Conservation (phyloP, 2,888 invertebrate genomes). For the Campopleginae sp. region DNA sequence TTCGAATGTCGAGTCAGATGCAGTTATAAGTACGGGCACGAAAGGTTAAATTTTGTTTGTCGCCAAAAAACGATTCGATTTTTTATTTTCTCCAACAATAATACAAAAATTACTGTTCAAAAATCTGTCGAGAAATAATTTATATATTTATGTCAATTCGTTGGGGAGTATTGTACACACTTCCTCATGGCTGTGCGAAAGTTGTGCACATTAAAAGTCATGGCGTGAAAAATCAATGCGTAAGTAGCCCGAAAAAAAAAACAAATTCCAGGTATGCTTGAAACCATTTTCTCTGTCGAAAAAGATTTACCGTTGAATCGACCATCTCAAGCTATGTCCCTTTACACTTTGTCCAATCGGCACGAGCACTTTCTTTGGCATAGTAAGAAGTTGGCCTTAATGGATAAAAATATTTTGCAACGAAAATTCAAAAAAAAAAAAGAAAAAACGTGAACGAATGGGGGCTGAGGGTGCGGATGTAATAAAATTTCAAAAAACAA, state of each 20-base stretch:
- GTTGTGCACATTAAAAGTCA: not conserved
- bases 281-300: not conserved
- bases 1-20: not conserved
- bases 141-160: not conserved
- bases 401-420: too few relatives aligned
- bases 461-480: not conserved
- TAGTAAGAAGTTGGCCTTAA: not conserved
- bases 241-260: not conserved
- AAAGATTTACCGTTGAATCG: not conserved
- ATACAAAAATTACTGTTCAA: not conserved
- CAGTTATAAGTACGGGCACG: not conserved
- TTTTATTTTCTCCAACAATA: not conserved
- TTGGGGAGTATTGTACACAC: not conserved
- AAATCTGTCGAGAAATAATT: not conserved
- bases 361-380: not conserved
- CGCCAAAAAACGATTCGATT: not conserved
- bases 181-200: not conserved
- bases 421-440: not conserved
- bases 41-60: not conserved
- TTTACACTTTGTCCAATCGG: not conserved
- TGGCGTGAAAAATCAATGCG: not conserved
- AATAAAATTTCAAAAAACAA: not conserved
- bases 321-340: not conserved
- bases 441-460: not conserved
- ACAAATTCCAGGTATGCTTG: conserved; percentile 5